phyloP scores from a whole-genome alignment of 1,140 invertebrate species.

The Heliconius eleuchia region DNA sequence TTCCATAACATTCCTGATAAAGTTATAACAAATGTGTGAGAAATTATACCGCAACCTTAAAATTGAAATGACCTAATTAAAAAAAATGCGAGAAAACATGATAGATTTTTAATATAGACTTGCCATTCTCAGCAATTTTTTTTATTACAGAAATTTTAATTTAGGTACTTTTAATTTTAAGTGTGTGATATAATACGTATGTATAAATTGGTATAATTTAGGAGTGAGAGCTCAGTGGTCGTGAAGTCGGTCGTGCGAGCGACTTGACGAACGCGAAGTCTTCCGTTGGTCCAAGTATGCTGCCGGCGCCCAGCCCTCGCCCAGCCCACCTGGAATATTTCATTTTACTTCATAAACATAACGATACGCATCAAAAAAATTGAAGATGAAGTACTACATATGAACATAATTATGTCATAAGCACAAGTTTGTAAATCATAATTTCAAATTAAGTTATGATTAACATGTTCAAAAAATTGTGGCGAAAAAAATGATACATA shows the following conservation, averaged over 20 bases:
- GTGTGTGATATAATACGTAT: background rate
- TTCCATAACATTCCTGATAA: background rate
- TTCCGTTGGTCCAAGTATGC: slow-evolving; percentile 94
- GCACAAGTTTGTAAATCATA: background rate
- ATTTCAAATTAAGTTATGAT: background rate
- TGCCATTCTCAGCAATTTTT: too few relatives aligned
- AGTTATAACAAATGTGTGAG: background rate
- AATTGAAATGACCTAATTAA: background rate
- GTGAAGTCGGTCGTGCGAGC: slow-evolving; percentile 82
- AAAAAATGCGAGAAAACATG: background rate
- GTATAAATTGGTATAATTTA: background rate
- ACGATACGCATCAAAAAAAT: too few relatives aligned
- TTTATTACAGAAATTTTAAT: background rate
- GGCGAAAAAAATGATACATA: too few relatives aligned
- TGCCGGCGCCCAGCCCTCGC: slow-evolving; percentile 96
- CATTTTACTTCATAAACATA: background rate
- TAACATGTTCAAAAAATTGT: too few relatives aligned
- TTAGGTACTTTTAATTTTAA: background rate
- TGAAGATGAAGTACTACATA: too few relatives aligned
- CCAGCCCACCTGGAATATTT: slow-evolving; percentile 79
- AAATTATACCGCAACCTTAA: background rate
- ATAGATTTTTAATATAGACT: too few relatives aligned
- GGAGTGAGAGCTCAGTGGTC: slow-evolving; percentile 56
- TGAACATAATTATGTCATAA: background rate
- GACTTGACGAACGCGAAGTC: slow-evolving; percentile 85